A percentile compares a stretch with the other conserved stretches of the same genome.
These are phyloP conservation scores for Sialis fuliginosa DNA, from an alignment of 2,888 invertebrate genomes.

Conservation along the genomic window DNA sequence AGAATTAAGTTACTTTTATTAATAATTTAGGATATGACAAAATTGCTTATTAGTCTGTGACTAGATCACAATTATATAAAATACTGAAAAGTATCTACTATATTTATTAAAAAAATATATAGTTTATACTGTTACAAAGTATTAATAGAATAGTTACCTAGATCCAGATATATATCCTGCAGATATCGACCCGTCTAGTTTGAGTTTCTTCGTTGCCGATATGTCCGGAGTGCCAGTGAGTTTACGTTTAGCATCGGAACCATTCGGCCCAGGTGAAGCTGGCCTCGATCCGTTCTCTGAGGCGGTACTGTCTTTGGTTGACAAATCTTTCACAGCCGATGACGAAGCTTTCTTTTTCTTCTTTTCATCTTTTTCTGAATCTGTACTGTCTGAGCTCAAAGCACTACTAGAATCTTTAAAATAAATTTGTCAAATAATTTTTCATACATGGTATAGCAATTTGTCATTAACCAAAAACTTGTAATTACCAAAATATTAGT, in stretches of 20 bases:
- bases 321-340: conserved; percentile 20
- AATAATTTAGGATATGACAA: no score
- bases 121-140: neutral
- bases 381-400: conserved; percentile 49
- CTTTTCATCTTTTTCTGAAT: conserved; percentile 50
- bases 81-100: no score
- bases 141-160: conserved; percentile 18
- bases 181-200: conserved; percentile 28
- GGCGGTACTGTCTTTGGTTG: conserved; percentile 29
- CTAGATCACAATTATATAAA: no score
- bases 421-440: conserved; percentile 14
- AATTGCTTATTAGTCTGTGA: no score
- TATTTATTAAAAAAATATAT: no score
- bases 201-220: conserved; percentile 32
- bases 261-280: conserved; percentile 25
- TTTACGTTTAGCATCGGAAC: conserved; percentile 23
- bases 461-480: no score
- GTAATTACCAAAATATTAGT: conserved; percentile 7
- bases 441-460: no score
- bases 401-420: conserved; percentile 46
- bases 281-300: conserved; percentile 27
- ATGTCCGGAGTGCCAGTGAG: conserved; percentile 25
- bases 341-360: conserved; percentile 27
- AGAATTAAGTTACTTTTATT: no score
- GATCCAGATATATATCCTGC: conserved; percentile 30